Evolutionary conservation across 1,140 invertebrate species (phyloP).

Genomic region (Plectrocnemia conspersa): DNA sequence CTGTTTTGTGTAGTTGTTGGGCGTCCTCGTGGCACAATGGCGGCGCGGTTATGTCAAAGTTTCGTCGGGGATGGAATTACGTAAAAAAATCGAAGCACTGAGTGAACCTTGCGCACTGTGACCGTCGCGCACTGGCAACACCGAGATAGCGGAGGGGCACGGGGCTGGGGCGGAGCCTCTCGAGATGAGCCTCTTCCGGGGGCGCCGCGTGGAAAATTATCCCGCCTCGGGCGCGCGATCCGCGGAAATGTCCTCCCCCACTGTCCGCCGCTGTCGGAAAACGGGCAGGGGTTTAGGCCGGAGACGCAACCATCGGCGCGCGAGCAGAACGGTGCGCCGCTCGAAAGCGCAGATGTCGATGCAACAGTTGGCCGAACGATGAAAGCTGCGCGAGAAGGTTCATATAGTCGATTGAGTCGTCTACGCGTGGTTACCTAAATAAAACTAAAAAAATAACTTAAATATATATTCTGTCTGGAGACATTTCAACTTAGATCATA

Average conservation of each 20-base stretch:
- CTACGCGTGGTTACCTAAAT: too few relatives aligned
- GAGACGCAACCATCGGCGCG: too few relatives aligned
- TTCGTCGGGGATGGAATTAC: background rate
- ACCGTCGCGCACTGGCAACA: background rate
- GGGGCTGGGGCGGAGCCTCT: background rate
- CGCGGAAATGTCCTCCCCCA: constrained; percentile 18
- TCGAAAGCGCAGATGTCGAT: too few relatives aligned
- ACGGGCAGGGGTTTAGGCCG: background rate
- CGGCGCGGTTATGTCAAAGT: background rate
- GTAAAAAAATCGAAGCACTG: constrained; percentile 3
- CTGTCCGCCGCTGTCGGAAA: constrained; percentile 8
- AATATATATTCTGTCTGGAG: too few relatives aligned
- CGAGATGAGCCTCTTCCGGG: background rate
- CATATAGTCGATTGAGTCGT: too few relatives aligned
- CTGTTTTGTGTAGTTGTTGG: too few relatives aligned
- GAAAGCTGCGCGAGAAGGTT: too few relatives aligned
- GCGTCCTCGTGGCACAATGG: too few relatives aligned
- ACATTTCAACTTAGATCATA: too few relatives aligned
- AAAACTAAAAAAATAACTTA: too few relatives aligned
- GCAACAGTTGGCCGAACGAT: too few relatives aligned
- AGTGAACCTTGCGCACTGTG: constrained; percentile 3
- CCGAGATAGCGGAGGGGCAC: background rate
- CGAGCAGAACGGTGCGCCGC: too few relatives aligned
- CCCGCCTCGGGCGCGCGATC: background rate
- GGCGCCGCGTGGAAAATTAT: background rate